Evolutionary conservation across 1,140 invertebrate species (phyloP), one percentile per base, ranked within the genome.

Genomic region (Lepidurus apus): DNA sequence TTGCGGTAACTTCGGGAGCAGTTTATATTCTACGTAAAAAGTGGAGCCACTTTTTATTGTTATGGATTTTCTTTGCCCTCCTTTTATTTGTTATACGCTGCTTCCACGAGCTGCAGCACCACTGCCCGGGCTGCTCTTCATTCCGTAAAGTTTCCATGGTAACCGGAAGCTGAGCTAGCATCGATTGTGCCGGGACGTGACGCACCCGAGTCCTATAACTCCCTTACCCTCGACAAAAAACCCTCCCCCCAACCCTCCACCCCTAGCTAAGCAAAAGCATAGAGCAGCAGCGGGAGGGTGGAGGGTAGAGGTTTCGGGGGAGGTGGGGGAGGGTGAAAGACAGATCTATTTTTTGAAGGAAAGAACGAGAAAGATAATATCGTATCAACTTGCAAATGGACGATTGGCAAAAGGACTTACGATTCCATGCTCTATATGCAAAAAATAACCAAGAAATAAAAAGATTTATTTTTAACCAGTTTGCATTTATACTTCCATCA

Each of bases 51-150:
- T 65, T 65, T 65, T 65, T 65, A 65, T 65, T 65, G 53, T 21
- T 65, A 65, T 65, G 53, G 53, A 65, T 65, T 65, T 65, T 21
- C n/a, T 65, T 34, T 65, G 21, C n/a, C 53, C 53, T 13, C 17
- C 53, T 65, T 47, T 47, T 47, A 47, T 47, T 47, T 17, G 10
- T 47, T 17, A 10, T 65, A 65, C 17, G 53, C 21, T 65, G 53
- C 13, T 65, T 65, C 53, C n/a, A 65, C 21, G 53, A 65, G 53
- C 53, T 65, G 53, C 53, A 65, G n/a, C 21, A 65, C 53, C 9
- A 65, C 53, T 65, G 53, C 53, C 53, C 53, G 53, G 53, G 53
- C 13, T 65, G 53, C 53, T 47, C 45, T 65, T 65, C 53, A 65
- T 65, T 17, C 53, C 53, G 53, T 65, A 65, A 13, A 17, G 53